phyloP scores from a whole-genome alignment of 2,113 vertebrate species.

The Silurus meridionalis region DNA sequence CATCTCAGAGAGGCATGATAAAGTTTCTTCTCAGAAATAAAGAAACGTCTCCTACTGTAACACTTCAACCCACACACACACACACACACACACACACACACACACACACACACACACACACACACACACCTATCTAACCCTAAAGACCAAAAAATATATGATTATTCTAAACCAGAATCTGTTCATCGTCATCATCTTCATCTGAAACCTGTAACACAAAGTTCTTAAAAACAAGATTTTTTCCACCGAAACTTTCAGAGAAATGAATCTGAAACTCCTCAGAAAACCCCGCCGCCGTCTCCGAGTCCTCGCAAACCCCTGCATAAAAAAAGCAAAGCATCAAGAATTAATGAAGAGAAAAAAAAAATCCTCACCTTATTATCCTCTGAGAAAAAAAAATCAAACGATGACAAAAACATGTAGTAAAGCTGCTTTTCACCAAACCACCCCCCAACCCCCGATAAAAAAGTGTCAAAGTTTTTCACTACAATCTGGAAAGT shows the following conservation, averaged over 20 bases:
- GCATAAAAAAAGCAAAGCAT: neutral
- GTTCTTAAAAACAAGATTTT: too few relatives aligned
- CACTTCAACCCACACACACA: neutral
- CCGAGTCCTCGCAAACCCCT: neutral
- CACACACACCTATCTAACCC: neutral
- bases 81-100: conserved; percentile 12
- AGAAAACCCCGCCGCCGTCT: too few relatives aligned
- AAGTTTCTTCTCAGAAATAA: neutral
- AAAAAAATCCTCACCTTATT: neutral
- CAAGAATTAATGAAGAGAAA: neutral
- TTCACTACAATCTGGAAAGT: neutral
- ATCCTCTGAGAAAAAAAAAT: neutral
- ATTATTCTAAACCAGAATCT: neutral
- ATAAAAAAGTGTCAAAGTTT: neutral
- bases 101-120: conserved; percentile 1
- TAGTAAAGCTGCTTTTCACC: neutral
- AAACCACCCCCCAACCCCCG: too few relatives aligned
- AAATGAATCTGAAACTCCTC: too few relatives aligned
- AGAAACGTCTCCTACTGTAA: neutral
- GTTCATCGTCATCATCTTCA: too few relatives aligned
- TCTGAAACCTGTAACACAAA: too few relatives aligned
- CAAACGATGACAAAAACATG: neutral
- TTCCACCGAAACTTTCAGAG: too few relatives aligned
- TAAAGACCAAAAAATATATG: neutral
- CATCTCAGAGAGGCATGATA: neutral